Conservation (phyloP, 2,888 invertebrate species). For the Habroteleia sp. region DNA sequence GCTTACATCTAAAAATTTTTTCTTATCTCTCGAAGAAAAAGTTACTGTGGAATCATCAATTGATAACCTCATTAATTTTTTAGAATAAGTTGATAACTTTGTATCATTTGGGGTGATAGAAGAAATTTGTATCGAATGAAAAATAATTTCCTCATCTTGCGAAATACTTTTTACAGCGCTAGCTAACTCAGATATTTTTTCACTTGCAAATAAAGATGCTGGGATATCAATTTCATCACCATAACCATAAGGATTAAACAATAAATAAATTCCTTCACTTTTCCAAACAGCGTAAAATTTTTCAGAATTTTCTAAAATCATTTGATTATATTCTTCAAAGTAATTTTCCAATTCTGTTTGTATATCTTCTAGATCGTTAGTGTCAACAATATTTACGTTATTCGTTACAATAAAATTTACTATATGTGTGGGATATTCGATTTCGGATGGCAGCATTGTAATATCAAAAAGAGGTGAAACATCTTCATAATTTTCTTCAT, state of each 20-base stretch:
- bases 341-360: conserved; percentile 69
- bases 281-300: conserved; percentile 75
- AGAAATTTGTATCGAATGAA: conserved; percentile 13
- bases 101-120: not conserved
- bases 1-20: conserved; percentile 9
- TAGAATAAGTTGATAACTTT: no score
- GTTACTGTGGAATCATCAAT: conserved; percentile 21
- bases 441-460: conserved; percentile 70
- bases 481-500: not conserved
- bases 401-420: conserved; percentile 37
- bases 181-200: conserved; percentile 70
- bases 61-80: not conserved
- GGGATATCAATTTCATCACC: conserved; percentile 69
- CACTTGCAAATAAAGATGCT: conserved; percentile 70
- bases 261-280: conserved; percentile 66
- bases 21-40: conserved; percentile 27
- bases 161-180: conserved; percentile 40
- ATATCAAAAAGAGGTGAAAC: conserved; percentile 64
- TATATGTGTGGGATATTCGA: conserved; percentile 69
- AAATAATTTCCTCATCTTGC: conserved; percentile 10
- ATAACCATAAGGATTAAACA: conserved; percentile 77
- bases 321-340: conserved; percentile 70
- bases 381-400: conserved; percentile 7
- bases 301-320: conserved; percentile 74
- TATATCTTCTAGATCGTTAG: conserved; percentile 18